Conservation (phyloP, 2,113 vertebrate species). For the Bolborhynchus lineola region DNA sequence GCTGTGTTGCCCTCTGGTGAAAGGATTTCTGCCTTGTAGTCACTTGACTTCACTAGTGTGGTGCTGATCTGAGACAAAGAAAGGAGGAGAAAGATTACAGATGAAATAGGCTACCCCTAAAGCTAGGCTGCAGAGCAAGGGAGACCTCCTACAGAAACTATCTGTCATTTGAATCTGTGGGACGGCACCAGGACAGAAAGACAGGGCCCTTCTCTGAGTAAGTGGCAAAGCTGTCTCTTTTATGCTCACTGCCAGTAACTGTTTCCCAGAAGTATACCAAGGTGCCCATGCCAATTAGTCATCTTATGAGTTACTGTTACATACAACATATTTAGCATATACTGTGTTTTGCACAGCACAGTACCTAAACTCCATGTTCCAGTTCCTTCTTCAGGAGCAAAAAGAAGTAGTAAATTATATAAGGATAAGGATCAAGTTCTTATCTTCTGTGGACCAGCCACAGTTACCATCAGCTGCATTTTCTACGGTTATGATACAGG, state of each 20-base stretch:
- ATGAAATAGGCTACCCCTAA: not conserved
- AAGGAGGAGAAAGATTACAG: not conserved
- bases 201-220: not conserved
- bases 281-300: not conserved
- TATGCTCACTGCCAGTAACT: not conserved
- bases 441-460: not conserved
- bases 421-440: not conserved
- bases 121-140: not conserved
- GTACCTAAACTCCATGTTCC: not conserved
- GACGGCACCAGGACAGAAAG: not conserved
- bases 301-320: not conserved
- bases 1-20: not conserved
- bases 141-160: not conserved
- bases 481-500: not conserved
- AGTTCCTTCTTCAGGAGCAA: not conserved
- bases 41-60: slow-evolving; percentile 16
- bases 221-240: not conserved
- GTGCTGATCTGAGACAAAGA: slow-evolving; percentile 56
- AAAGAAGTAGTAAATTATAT: not conserved
- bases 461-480: not conserved
- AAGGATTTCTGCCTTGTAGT: slow-evolving; percentile 45
- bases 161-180: not conserved
- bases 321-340: not conserved
- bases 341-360: not conserved
- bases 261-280: not conserved